These are phyloP conservation scores for Aspidapion aeneum DNA, from an alignment of 2,888 invertebrate species.

Conservation along the genomic window DNA sequence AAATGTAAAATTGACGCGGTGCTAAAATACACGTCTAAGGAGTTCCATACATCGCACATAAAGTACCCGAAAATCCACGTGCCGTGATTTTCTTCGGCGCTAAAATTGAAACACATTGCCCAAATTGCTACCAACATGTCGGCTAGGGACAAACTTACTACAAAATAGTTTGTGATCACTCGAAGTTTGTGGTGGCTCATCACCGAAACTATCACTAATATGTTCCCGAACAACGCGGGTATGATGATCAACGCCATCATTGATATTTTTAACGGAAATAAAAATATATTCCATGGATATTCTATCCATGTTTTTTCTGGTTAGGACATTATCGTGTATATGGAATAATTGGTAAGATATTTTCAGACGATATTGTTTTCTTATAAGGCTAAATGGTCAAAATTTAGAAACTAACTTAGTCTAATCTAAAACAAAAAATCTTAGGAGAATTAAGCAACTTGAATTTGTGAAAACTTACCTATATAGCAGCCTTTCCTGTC, in stretches of 20 bases:
- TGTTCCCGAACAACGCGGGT: conserved; percentile 85
- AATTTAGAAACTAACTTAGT: too few species aligned
- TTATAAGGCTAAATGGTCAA: too few species aligned
- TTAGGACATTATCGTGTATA: too few species aligned
- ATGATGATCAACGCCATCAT: conserved; percentile 87
- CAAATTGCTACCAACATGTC: conserved; percentile 93
- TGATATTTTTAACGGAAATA: conserved; percentile 66
- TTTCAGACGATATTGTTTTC: too few species aligned
- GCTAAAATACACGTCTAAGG: conserved; percentile 91
- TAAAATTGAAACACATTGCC: conserved; percentile 93
- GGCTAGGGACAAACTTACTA: conserved; percentile 90
- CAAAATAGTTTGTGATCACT: conserved; percentile 93
- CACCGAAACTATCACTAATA: conserved; percentile 84
- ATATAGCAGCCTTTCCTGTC: conserved; percentile 80
- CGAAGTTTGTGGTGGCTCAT: conserved; percentile 72
- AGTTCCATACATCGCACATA: conserved; percentile 96
- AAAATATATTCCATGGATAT: conserved; percentile 51
- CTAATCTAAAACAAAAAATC: too few species aligned
- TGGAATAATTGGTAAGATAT: too few species aligned
- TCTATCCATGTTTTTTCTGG: conserved; percentile 32
- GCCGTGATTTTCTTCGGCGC: conserved; percentile 79
- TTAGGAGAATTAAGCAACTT: too few species aligned
- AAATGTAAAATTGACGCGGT: conserved; percentile 91
- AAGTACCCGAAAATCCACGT: conserved; percentile 86
- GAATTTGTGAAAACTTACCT: too few species aligned